Conservation (phyloP, 2,797 vertebrate genomes). For the Craterocephalus amniculus region DNA sequence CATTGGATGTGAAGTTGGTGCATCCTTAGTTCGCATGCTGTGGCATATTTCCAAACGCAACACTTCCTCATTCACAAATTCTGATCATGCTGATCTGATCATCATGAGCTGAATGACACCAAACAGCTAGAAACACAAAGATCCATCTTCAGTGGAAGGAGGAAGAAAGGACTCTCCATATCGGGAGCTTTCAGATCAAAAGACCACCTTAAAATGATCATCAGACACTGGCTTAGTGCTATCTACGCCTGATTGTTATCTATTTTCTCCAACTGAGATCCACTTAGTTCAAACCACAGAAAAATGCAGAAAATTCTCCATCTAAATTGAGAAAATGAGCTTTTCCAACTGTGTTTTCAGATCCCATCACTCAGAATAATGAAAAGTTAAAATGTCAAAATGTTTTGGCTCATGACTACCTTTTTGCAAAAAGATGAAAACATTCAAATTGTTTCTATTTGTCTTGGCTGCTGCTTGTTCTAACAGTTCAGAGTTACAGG, state of each 20-base stretch:
- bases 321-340: slow-evolving; percentile 4
- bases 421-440: slow-evolving; percentile 36
- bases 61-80: background rate
- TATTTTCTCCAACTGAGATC: background rate
- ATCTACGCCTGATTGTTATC: background rate
- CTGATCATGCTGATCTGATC: background rate
- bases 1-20: background rate
- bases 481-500: slow-evolving; percentile 17
- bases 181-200: background rate
- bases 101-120: slow-evolving; percentile 2
- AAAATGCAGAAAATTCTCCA: slow-evolving; percentile 2
- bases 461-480: slow-evolving; percentile 32
- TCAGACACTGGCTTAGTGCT: background rate
- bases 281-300: background rate
- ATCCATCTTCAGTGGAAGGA: background rate
- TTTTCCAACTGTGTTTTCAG: background rate
- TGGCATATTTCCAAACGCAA: background rate
- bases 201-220: background rate
- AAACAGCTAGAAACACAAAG: background rate
- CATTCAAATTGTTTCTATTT: slow-evolving; percentile 24
- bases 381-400: too few species aligned
- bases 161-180: background rate
- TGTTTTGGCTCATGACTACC: slow-evolving; percentile 26
- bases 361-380: slow-evolving; percentile 1
- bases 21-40: background rate